phyloP scores from a whole-genome alignment of 2,113 vertebrate genomes.

The Cryptotis parvus region DNA sequence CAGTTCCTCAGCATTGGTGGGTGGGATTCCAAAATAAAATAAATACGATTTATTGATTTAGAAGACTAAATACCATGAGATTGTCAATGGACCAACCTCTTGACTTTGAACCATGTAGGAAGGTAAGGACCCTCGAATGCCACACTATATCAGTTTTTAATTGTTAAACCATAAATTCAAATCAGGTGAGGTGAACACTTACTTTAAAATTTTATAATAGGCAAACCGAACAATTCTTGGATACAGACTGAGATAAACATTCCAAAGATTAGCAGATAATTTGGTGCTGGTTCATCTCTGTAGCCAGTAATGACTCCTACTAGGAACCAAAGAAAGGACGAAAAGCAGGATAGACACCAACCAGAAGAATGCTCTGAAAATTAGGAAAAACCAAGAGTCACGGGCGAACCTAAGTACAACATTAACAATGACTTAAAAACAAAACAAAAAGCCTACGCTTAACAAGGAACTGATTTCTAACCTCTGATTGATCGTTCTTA shows the following conservation, averaged over 20 bases:
- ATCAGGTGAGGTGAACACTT: constrained; percentile 73
- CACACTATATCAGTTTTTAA: constrained; percentile 15
- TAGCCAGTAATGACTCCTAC: constrained; percentile 86
- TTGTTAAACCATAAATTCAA: constrained; percentile 51
- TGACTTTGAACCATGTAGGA: constrained; percentile 1
- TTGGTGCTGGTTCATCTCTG: constrained; percentile 84
- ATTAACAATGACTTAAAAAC: constrained; percentile 43
- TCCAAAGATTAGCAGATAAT: constrained; percentile 89
- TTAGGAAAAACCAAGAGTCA: background rate
- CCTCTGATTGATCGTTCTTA: background rate
- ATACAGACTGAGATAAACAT: constrained; percentile 89
- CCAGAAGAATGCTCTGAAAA: constrained; percentile 88
- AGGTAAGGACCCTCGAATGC: background rate
- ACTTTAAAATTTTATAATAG: constrained; percentile 90
- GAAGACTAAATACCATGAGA: background rate
- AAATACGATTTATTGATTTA: too few species aligned
- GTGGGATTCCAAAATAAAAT: constrained; percentile 23
- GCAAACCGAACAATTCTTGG: constrained; percentile 89
- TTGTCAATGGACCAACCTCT: background rate
- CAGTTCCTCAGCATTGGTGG: background rate
- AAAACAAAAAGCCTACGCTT: background rate
- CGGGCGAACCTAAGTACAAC: constrained; percentile 7
- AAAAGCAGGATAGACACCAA: constrained; percentile 89
- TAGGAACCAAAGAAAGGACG: constrained; percentile 88
- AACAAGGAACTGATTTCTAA: background rate